These are phyloP conservation scores for Notothenia coriiceps DNA, from an alignment of 2,113 vertebrate species.

Conservation along the genomic window DNA sequence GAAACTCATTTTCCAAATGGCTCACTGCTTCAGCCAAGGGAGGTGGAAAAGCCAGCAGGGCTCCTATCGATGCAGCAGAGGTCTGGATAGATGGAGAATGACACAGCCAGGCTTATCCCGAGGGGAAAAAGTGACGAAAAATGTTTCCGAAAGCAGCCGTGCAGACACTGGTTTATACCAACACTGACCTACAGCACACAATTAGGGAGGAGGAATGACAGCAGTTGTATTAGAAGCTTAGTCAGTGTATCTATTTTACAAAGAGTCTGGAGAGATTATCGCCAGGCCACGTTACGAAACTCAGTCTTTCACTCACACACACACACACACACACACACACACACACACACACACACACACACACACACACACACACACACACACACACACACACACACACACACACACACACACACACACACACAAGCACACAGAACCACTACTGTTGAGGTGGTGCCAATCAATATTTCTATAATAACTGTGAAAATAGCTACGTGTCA, in stretches of 20 bases:
- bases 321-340: too few relatives aligned
- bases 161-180: conserved; percentile 36
- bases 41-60: conserved; percentile 27
- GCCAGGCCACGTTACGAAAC: not conserved
- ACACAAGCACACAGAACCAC: too few relatives aligned
- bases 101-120: conserved; percentile 47
- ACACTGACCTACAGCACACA: conserved; percentile 8
- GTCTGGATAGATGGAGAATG: conserved; percentile 57
- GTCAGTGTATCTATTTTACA: conserved; percentile 5
- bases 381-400: too few relatives aligned
- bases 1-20: conserved; percentile 64
- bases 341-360: too few relatives aligned
- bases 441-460: too few relatives aligned
- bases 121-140: conserved; percentile 66
- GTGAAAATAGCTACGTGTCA: too few relatives aligned
- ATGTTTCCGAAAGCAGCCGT: conserved; percentile 58
- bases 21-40: conserved; percentile 23
- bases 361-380: too few relatives aligned
- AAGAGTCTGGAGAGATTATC: not conserved
- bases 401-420: too few relatives aligned
- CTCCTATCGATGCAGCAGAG: conserved; percentile 59
- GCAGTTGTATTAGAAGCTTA: conserved; percentile 23
- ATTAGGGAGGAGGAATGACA: conserved; percentile 34
- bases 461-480: too few relatives aligned
- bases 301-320: too few relatives aligned